Evolutionary conservation across 2,797 vertebrate genomes (phyloP).

Genomic region (Fistularia commersonii): DNA sequence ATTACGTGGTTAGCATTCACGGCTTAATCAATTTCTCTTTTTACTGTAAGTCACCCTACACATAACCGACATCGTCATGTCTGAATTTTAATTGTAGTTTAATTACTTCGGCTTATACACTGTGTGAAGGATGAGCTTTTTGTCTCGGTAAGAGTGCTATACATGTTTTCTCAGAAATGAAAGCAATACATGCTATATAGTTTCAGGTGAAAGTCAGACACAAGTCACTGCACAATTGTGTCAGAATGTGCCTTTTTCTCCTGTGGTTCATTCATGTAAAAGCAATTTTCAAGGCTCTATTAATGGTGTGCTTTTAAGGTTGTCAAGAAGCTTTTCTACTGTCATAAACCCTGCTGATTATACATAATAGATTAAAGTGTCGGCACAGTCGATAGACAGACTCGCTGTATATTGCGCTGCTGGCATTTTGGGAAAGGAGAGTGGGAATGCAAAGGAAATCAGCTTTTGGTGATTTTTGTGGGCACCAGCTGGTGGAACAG

Average conservation of each 20-base stretch:
- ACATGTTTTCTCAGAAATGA: constrained; percentile 28
- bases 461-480: constrained; percentile 41
- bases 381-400: constrained; percentile 14
- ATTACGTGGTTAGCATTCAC: too few species aligned
- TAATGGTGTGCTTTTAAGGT: constrained; percentile 17
- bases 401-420: not conserved
- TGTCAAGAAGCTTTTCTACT: constrained; percentile 25
- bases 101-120: constrained; percentile 30
- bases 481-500: constrained; percentile 61
- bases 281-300: not conserved
- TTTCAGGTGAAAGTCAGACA: constrained; percentile 29
- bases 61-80: constrained; percentile 1
- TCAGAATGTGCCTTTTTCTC: constrained; percentile 11
- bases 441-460: constrained; percentile 37
- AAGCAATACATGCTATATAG: not conserved
- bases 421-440: constrained; percentile 17
- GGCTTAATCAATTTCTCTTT: too few species aligned
- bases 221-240: too few species aligned
- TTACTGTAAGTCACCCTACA: too few species aligned
- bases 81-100: constrained; percentile 26
- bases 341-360: constrained; percentile 32
- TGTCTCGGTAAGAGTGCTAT: constrained; percentile 15
- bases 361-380: constrained; percentile 49
- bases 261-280: not conserved
- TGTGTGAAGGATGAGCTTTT: constrained; percentile 13